Conservation (phyloP, 1,140 invertebrate species). For the Drosophila murphyi region DNA sequence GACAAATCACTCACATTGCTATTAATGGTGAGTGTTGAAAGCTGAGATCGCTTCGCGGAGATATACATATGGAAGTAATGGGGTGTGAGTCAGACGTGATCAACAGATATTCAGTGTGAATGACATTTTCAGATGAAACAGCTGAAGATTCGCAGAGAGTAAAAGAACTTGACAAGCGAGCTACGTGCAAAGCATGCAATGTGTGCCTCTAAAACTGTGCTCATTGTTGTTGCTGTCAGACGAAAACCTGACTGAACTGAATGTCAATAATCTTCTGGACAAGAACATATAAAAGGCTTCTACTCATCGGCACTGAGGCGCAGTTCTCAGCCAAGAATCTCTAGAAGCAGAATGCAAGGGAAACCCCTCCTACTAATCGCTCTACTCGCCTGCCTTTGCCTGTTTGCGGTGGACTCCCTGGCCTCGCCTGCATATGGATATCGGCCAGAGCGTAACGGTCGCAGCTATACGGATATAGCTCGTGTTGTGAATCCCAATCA, state of each 20-base stretch:
- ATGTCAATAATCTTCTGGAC: conserved; percentile 16
- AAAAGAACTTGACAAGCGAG: conserved; percentile 28
- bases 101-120: conserved; percentile 53
- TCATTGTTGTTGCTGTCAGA: conserved; percentile 18
- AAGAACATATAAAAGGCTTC: conserved; percentile 47
- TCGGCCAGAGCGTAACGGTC: conserved; percentile 47
- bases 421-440: conserved; percentile 35
- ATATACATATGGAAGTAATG: conserved; percentile 2
- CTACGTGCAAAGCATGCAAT: conserved; percentile 58
- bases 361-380: conserved; percentile 30
- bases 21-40: conserved; percentile 3
- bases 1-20: conserved; percentile 5
- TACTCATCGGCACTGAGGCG: conserved; percentile 11
- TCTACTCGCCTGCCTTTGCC: conserved; percentile 36
- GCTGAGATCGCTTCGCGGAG: conserved; percentile 15
- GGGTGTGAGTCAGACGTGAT: conserved; percentile 25
- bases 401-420: conserved; percentile 9
- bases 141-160: conserved; percentile 26
- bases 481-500: conserved; percentile 73
- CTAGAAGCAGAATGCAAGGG: conserved; percentile 46
- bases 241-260: conserved; percentile 63
- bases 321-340: conserved; percentile 51
- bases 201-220: conserved; percentile 23
- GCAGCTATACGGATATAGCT: conserved; percentile 76
- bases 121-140: conserved; percentile 56